Evolutionary conservation across 2,888 invertebrate species (phyloP).

Genomic region (Dascillus cervinus): DNA sequence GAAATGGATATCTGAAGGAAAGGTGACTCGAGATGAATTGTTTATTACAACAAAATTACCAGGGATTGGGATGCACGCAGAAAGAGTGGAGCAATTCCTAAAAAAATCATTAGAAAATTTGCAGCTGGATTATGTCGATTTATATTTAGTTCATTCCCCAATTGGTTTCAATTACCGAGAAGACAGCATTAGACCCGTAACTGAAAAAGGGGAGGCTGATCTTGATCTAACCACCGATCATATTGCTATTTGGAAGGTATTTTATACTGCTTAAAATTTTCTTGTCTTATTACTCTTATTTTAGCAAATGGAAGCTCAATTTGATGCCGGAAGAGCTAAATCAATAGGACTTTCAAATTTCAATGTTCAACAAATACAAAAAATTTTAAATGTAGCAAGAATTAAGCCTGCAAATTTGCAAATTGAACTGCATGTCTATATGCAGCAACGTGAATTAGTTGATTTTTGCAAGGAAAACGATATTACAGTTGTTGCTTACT

Average conservation of each 20-base stretch:
- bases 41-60: conserved; percentile 77
- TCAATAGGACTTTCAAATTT: conserved; percentile 77
- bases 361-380: conserved; percentile 58
- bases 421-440: conserved; percentile 66
- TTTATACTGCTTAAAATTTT: too few species aligned
- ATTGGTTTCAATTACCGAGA: conserved; percentile 54
- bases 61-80: conserved; percentile 50
- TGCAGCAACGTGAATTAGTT: conserved; percentile 51
- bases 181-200: conserved; percentile 42
- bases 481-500: conserved; percentile 58
- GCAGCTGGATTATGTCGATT: conserved; percentile 67
- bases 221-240: conserved; percentile 57
- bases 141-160: conserved; percentile 72
- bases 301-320: conserved; percentile 49
- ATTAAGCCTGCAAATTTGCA: conserved; percentile 53
- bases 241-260: conserved; percentile 60
- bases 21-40: conserved; percentile 62
- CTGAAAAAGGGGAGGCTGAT: conserved; percentile 6
- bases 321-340: conserved; percentile 55
- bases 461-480: conserved; percentile 49
- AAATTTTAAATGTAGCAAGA: conserved; percentile 48
- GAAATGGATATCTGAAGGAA: conserved; percentile 59
- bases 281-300: neutral
- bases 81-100: conserved; percentile 54
- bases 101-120: conserved; percentile 58